These are phyloP conservation scores for Achatina immaculata DNA, from an alignment of 1,140 invertebrate species.

Conservation along the genomic window DNA sequence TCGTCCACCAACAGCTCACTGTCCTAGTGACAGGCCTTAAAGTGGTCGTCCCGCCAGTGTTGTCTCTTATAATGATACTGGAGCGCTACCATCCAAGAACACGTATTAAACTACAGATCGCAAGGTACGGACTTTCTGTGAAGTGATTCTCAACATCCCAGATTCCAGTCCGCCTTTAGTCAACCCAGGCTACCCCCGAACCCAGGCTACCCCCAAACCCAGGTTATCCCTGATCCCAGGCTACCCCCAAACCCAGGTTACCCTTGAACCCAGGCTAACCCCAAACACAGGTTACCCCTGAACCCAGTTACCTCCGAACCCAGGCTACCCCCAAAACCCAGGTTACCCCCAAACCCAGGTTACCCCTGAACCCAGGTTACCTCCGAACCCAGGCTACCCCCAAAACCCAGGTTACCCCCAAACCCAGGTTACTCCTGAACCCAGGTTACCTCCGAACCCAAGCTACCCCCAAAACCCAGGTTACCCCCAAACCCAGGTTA, in stretches of 20 bases:
- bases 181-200: not conserved
- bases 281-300: not conserved
- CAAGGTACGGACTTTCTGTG: constrained; percentile 45
- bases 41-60: constrained; percentile 54
- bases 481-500: too few species aligned
- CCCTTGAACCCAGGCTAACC: not conserved
- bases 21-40: constrained; percentile 55
- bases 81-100: constrained; percentile 58
- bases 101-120: constrained; percentile 53
- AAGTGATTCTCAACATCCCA: too few species aligned
- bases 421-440: too few species aligned
- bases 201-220: not conserved
- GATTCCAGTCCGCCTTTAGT: not conserved
- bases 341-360: too few species aligned
- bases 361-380: too few species aligned
- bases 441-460: too few species aligned
- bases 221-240: not conserved
- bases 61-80: constrained; percentile 49
- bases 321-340: too few species aligned
- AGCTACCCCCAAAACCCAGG: too few species aligned
- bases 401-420: too few species aligned
- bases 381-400: too few species aligned
- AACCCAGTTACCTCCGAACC: not conserved
- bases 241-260: not conserved
- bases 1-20: constrained; percentile 50